These are phyloP conservation scores for Cylas formicarius DNA, from an alignment of 1,140 invertebrate genomes.

Conservation along the genomic window DNA sequence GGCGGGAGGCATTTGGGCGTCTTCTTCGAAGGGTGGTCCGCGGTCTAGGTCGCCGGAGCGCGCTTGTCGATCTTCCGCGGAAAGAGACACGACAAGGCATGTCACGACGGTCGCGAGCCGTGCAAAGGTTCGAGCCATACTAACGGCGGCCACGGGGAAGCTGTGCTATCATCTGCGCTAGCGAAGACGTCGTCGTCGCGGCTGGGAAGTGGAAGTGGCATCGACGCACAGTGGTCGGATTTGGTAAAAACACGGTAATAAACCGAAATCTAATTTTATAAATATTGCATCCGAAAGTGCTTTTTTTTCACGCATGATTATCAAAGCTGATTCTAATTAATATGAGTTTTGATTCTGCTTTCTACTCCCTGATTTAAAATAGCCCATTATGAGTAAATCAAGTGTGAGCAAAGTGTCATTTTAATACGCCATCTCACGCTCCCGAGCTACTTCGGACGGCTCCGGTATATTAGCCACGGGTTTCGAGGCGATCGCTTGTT, in stretches of 20 bases:
- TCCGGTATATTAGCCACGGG: too few species aligned
- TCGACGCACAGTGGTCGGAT: too few species aligned
- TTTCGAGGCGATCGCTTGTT: too few species aligned
- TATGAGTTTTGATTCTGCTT: too few species aligned
- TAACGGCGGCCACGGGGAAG: constrained; percentile 14
- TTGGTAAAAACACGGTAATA: too few species aligned
- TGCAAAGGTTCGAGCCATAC: constrained; percentile 36
- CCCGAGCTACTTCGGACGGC: too few species aligned
- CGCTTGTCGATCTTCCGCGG: constrained; percentile 27
- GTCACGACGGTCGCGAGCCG: constrained; percentile 27
- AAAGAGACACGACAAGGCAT: constrained; percentile 24
- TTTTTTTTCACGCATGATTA: neutral
- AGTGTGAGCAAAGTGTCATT: too few species aligned
- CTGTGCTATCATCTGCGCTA: constrained; percentile 8
- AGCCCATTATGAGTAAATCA: too few species aligned
- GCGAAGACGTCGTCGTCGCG: constrained; percentile 8
- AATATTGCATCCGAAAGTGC: too few species aligned
- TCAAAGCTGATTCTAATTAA: constrained; percentile 7
- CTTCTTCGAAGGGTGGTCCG: constrained; percentile 20
- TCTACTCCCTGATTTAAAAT: too few species aligned
- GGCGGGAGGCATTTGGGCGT: neutral
- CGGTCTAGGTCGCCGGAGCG: constrained; percentile 31
- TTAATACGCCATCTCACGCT: too few species aligned
- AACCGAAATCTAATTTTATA: neutral
- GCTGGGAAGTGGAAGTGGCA: constrained; percentile 8